Base-by-base conservation (phyloP, 2,888 invertebrate genomes). In the Ethmia dodecea region DNA sequence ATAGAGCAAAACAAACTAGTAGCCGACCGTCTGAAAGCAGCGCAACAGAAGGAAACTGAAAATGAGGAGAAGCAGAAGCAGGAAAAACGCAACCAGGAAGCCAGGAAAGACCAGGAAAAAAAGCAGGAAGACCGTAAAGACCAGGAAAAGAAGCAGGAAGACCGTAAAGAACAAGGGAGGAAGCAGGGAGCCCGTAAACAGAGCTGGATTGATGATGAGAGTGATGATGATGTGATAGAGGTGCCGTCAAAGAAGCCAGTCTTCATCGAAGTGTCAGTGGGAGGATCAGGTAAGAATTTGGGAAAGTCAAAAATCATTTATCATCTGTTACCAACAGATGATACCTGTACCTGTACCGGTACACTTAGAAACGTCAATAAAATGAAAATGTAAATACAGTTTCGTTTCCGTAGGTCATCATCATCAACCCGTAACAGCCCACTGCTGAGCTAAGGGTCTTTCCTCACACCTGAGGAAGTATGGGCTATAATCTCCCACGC, bases 1-100 rank as follows among this genome's bases (percentile, higher is more conserved):
- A 80, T 81, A 5, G 69, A 69, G 27, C 76, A 77, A 37, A 60
- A 53, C 18, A 55, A 58, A n/a, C n/a, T 29, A 13, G 18, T 31
- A 1, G 28, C 32, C 2, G 18, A 39, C 22, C 29, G 11, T 18
- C 37, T 10, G 22, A 37, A 14, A 22, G 31, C 4, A 14, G n/a
- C 55, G 53, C 35, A 38, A 0, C 36, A 34, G 6, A 22, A n/a
- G 1, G 22, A 22, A 22, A 22, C n/a, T 8, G 22, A 22, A 22
- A 6, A n/a, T n/a, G 9, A 3, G 1, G 22, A 3, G n/a, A 22
- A 1, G 8, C 9, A 22, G 3, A 22, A 3, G 4, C 3, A n/a
- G 8, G 22, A n/a, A 8, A 22, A 22, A 22, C 22, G n/a, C n/a
- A n/a, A n/a, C n/a, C 8, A n/a, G 22, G 22, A 22, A 22, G 22